A percentile compares a stretch with the other conserved stretches of the same genome.
Evolutionary conservation across 2,888 invertebrate genomes (phyloP).

Genomic region (Encarsia formosa): DNA sequence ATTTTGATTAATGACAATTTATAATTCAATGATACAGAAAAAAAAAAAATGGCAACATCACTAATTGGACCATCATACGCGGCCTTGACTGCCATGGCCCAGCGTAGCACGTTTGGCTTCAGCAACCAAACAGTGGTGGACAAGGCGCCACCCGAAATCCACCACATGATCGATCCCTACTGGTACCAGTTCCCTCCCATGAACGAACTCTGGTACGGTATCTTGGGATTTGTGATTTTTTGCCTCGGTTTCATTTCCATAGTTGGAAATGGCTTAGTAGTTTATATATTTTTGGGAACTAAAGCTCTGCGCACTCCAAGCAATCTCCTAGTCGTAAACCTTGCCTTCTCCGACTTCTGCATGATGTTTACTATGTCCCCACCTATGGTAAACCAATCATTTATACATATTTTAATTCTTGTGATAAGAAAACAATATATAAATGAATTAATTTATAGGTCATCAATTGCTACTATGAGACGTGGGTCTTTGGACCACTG

Average conservation of each 20-base stretch:
- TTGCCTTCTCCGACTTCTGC: slow-evolving; percentile 85
- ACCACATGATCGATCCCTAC: slow-evolving; percentile 71
- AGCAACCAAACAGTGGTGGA: slow-evolving; percentile 82
- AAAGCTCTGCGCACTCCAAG: slow-evolving; percentile 81
- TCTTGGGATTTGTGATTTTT: slow-evolving; percentile 75
- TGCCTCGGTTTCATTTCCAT: slow-evolving; percentile 68
- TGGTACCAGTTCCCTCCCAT: slow-evolving; percentile 88
- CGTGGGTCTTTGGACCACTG: slow-evolving; percentile 63
- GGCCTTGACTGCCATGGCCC: slow-evolving; percentile 44
- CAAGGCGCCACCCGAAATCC: slow-evolving; percentile 67
- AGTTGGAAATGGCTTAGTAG: slow-evolving; percentile 68
- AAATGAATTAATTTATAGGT: slow-evolving; percentile 43
- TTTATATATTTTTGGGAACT: slow-evolving; percentile 71
- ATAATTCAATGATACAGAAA: slow-evolving; percentile 34
- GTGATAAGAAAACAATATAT: background rate
- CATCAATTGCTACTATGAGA: slow-evolving; percentile 76
- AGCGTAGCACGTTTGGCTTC: slow-evolving; percentile 54
- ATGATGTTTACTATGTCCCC: slow-evolving; percentile 85
- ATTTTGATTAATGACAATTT: slow-evolving; percentile 30
- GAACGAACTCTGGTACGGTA: slow-evolving; percentile 83
- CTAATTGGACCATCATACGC: slow-evolving; percentile 54
- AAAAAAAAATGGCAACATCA: slow-evolving; percentile 44
- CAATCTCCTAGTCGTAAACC: slow-evolving; percentile 84
- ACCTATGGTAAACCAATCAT: slow-evolving; percentile 59
- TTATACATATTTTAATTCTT: background rate